Conservation (phyloP, 2,113 vertebrate genomes). For the Indicator indicator region DNA sequence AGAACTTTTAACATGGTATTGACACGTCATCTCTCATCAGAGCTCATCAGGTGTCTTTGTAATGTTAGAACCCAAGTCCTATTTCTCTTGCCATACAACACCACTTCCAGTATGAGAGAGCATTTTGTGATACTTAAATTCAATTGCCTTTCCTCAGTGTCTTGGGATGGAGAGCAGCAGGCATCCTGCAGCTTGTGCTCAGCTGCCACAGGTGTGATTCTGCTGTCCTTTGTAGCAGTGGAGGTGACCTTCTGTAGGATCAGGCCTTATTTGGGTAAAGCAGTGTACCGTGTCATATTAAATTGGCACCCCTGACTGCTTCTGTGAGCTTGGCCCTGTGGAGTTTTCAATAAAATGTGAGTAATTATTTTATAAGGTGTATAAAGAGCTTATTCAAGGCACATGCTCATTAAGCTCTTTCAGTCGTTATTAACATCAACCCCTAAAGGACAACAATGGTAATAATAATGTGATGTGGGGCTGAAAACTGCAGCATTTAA, state of each 20-base stretch:
- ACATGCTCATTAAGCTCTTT: slow-evolving; percentile 56
- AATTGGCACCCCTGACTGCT: slow-evolving; percentile 51
- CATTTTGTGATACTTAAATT: background rate
- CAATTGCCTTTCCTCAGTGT: background rate
- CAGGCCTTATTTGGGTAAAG: background rate
- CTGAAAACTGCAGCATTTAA: slow-evolving; percentile 6
- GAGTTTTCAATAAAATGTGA: slow-evolving; percentile 45
- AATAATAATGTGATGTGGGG: background rate
- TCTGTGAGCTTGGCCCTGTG: background rate
- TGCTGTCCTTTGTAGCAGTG: slow-evolving; percentile 7
- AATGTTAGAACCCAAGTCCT: background rate
- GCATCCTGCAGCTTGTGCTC: background rate
- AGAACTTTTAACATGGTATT: background rate
- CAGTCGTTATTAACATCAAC: slow-evolving; percentile 41
- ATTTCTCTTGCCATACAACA: background rate
- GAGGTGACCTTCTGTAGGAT: slow-evolving; percentile 53
- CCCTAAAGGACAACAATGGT: slow-evolving; percentile 53
- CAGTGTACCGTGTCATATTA: background rate
- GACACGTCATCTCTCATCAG: background rate
- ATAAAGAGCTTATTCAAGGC: slow-evolving; percentile 50
- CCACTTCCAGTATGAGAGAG: background rate
- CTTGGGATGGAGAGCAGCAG: background rate
- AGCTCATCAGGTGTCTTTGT: background rate
- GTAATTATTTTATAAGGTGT: slow-evolving; percentile 56
- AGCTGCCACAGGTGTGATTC: background rate